phyloP scores from a whole-genome alignment of 2,113 vertebrate species.

The Cyprinodon tularosa region DNA sequence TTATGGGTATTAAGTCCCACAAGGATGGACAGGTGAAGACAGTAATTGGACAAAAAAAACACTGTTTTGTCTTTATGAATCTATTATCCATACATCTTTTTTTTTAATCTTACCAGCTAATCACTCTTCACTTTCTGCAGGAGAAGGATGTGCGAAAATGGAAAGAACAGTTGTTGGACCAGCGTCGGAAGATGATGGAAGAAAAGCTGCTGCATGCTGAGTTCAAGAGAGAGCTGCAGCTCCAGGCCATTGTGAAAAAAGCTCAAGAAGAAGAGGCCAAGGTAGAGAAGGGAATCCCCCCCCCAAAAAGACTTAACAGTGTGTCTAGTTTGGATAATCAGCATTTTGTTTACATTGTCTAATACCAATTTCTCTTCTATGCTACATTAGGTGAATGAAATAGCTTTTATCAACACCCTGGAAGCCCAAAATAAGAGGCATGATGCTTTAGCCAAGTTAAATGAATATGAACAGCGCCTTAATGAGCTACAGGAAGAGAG shows the following conservation, averaged over 20 bases:
- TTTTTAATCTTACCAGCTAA: background rate
- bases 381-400: slow-evolving; percentile 92
- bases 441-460: slow-evolving; percentile 94
- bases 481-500: slow-evolving; percentile 98
- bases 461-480: slow-evolving; percentile 95
- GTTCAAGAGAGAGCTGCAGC: slow-evolving; percentile 94
- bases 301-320: background rate
- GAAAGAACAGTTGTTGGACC: slow-evolving; percentile 96
- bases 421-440: slow-evolving; percentile 99
- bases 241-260: slow-evolving; percentile 98
- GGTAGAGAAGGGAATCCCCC: slow-evolving; percentile 66
- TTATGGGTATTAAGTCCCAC: slow-evolving; percentile 52
- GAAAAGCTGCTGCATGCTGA: slow-evolving; percentile 96
- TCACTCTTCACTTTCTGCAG: slow-evolving; percentile 69
- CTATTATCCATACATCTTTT: slow-evolving; percentile 5
- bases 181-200: slow-evolving; percentile 97
- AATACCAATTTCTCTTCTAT: slow-evolving; percentile 2
- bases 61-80: slow-evolving; percentile 22
- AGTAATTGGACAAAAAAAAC: slow-evolving; percentile 21
- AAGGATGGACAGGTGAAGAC: slow-evolving; percentile 12
- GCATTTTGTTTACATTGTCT: background rate
- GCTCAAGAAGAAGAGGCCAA: slow-evolving; percentile 98
- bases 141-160: slow-evolving; percentile 98
- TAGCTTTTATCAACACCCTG: slow-evolving; percentile 98
- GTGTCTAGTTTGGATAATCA: background rate